Percentiles rank a stretch among this genome's conserved stretches.
These are phyloP conservation scores for Pseudonaja textilis DNA, from an alignment of 2,113 vertebrate species.

Conservation along the genomic window DNA sequence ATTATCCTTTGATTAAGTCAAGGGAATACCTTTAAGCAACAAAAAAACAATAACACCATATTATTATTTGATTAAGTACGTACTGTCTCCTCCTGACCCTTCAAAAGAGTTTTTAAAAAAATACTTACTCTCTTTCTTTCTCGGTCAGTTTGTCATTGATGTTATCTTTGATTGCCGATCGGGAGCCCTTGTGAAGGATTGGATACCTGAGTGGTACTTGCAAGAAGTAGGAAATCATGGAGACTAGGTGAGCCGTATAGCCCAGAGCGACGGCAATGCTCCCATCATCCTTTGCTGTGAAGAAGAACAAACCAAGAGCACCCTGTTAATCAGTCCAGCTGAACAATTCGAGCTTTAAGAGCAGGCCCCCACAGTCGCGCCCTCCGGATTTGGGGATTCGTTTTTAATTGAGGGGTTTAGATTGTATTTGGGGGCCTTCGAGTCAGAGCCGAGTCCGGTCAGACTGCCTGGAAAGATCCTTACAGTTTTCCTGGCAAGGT, in stretches of 20 bases:
- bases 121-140: conserved; percentile 97
- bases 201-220: conserved; percentile 97
- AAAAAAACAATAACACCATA: background rate
- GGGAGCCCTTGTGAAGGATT: conserved; percentile 93
- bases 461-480: background rate
- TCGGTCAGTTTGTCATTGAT: conserved; percentile 96
- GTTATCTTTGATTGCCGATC: conserved; percentile 95
- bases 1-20: too few species aligned
- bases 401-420: background rate
- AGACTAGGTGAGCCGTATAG: conserved; percentile 95
- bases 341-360: background rate
- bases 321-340: conserved; percentile 34
- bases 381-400: background rate
- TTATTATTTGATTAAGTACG: background rate
- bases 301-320: conserved; percentile 46
- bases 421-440: background rate
- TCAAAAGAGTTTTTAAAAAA: background rate
- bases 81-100: background rate
- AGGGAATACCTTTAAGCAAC: background rate
- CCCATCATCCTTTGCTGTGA: conserved; percentile 94
- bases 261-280: conserved; percentile 95
- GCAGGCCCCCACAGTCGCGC: fast-evolving
- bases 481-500: background rate
- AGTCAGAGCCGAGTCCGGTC: background rate
- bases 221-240: conserved; percentile 97